Conservation (phyloP, 2,113 vertebrate genomes). For the Tetrao urogallus region DNA sequence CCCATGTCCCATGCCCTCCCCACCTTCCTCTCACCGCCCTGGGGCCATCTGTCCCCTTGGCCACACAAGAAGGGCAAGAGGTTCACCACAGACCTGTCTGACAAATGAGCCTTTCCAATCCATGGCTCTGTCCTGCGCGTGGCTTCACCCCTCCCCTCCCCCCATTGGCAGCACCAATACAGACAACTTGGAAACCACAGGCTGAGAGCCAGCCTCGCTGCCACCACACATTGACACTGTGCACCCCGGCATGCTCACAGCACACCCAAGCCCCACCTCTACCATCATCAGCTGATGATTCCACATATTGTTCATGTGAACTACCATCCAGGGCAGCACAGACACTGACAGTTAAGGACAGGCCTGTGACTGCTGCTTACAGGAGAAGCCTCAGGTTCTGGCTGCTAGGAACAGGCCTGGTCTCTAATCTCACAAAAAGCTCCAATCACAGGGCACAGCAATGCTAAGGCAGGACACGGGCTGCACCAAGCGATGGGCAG, state of each 20-base stretch:
- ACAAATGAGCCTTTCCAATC: background rate
- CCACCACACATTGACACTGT: too few relatives aligned
- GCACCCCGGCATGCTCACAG: too few relatives aligned
- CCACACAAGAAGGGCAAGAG: accelerated
- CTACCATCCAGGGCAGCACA: background rate
- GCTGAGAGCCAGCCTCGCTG: background rate
- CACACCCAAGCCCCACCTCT: background rate
- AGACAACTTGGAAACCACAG: background rate
- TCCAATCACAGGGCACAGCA: conserved; percentile 23
- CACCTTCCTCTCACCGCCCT: background rate
- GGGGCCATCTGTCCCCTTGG: background rate
- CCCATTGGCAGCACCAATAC: accelerated
- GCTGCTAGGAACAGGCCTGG: background rate
- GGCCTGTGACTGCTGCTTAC: background rate
- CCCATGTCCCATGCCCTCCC: too few relatives aligned
- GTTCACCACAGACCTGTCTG: background rate
- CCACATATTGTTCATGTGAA: background rate
- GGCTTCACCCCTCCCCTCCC: background rate
- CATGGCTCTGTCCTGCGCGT: background rate
- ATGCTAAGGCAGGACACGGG: background rate
- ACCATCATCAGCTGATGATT: background rate
- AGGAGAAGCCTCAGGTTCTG: background rate
- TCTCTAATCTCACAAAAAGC: conserved; percentile 34
- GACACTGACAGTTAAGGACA: conserved; percentile 38
- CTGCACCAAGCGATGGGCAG: background rate